These are phyloP conservation scores for Pygoscelis antarcticus DNA, from an alignment of 2,113 vertebrate species.

Conservation along the genomic window DNA sequence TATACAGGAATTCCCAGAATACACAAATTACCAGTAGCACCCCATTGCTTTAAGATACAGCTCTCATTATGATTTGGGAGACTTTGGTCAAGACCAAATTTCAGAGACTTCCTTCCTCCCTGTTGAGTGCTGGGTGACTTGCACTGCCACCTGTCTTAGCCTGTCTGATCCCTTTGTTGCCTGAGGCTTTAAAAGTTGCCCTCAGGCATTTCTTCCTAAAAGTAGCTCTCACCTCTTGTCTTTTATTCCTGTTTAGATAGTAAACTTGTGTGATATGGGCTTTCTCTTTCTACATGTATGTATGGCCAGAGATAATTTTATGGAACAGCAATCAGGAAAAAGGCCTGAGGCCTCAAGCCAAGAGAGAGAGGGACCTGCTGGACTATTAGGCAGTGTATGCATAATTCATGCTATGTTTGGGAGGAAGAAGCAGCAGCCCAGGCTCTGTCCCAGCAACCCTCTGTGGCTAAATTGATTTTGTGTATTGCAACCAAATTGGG, in stretches of 20 bases:
- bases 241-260: neutral
- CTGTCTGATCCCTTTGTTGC: rapidly evolving
- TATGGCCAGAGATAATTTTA: neutral
- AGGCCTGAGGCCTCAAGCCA: neutral
- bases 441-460: neutral
- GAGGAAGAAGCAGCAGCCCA: neutral
- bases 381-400: neutral
- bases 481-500: neutral
- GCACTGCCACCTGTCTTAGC: neutral
- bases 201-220: neutral
- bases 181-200: neutral
- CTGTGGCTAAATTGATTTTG: neutral
- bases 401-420: neutral
- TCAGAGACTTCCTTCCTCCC: neutral
- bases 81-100: neutral
- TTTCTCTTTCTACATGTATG: neutral
- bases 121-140: neutral
- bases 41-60: neutral
- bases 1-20: neutral
- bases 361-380: neutral
- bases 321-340: neutral
- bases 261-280: neutral
- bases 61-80: neutral
- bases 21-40: neutral
- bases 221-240: neutral